Evolutionary conservation across 2,888 invertebrate genomes (phyloP), one percentile per base, ranked within the genome.

Genomic region (Clusia tigrina): DNA sequence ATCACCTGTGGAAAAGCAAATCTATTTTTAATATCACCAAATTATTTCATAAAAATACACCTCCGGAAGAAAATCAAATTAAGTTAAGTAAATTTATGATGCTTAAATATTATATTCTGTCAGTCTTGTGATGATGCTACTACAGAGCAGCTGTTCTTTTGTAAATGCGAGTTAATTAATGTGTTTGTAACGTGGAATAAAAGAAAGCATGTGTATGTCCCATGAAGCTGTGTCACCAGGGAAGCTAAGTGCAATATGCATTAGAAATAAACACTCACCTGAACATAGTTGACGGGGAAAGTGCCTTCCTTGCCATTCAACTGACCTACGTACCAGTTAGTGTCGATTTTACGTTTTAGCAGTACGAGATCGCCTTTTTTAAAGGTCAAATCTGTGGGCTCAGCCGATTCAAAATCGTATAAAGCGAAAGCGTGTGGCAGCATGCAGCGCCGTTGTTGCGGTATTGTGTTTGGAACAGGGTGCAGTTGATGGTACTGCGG

Each of bases 301-400:
- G 92, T 90, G 57, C 95, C 95, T 73, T 89, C 89, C 75, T 89
- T 88, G 51, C 91, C 91, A 57, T 89, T 89, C 72, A 90, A 87
- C 82, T 94, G 94, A 10, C 95, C 95, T 70, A 92, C 90, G 81
- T 90, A 94, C 95, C 95, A 95, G 80, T 94, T 92, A 64, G 88
- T 87, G 79, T 95, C 95, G 60, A 95, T 87, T 80, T 92, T 91
- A 81, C 91, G 91, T 66, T 89, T 89, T 20, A 95, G 85, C 26
- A 92, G 84, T 62, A 95, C 90, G 32, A 92, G 87, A 74, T 95
- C 95, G 15, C 93, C 94, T 77, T 93, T 91, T 83, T 93, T 93
- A 83, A 95, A 95, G 70, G 88, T 89, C 63, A 95, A 87, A 83
- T 95, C 94, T 18, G 91, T 93, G 52, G 90, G 87, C 82, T 95